Base-by-base conservation (phyloP, 2,113 vertebrate genomes). In the Enhydra lutris region DNA sequence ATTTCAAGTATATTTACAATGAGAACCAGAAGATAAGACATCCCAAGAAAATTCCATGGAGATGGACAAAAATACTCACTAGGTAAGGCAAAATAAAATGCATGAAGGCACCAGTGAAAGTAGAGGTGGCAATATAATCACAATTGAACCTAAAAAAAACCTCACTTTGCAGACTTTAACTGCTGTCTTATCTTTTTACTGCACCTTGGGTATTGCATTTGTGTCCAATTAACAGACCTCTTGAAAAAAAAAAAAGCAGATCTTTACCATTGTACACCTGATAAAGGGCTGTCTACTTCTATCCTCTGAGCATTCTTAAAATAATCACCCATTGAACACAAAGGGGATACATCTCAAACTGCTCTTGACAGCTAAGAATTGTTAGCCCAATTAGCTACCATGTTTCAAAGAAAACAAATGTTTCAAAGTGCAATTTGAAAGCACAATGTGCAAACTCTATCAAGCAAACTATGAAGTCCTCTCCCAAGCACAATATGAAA, bases 181-280 rank as follows among this genome's bases (percentile, higher is more conserved):
- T 86, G 86, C 84, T 95, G 18, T 82, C 95, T 98, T 98, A 98
- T 85, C 69, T 94, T 86, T 73, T 94, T 78, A 67, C 36, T 94
- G 83, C 74, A 98, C 89, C 83, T 98, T 97, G 82, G 82, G 50
- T 67, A 74, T 39, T 42, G 21, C 65, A 65, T 21, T 1, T 50
- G 39, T 79, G 74, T 91, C 95, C 86, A 97, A 29, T 97, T 91
- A 98, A 97, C 78, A 95, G 85, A 94, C 21, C 78, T 89, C 73
- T 67, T 81, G 74, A 92, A 45, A 71, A 74, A 73, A 36, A 67
- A 36, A 57, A 55, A 55, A 97, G 82, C 88, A 97, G 34, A 82
- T 98, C 42, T n/a, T 96, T 61, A 81, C 78, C 65, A 67, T 13
- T 6, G 13, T 88, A 84, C 9, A 39, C 34, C 34, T 39, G 34